Base-by-base conservation (phyloP, 2,888 invertebrate genomes). In the Trichogramma evanescens region DNA sequence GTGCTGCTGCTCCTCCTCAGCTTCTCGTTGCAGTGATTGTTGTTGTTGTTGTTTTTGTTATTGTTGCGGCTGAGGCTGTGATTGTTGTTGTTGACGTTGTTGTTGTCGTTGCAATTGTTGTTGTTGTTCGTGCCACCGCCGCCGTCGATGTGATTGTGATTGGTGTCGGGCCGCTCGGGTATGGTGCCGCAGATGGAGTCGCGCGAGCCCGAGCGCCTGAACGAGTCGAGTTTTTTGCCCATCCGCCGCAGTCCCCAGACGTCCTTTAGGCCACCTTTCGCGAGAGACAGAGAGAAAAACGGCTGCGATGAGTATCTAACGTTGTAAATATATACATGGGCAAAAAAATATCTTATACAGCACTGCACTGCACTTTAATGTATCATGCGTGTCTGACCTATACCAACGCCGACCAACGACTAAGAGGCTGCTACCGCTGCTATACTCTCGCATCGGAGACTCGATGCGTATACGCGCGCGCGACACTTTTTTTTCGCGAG, bases 201-300 rank as follows among this genome's bases (percentile, higher is more conserved):
- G 76, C 86, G 84, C 69, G 83, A 78, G 58, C 88, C 87, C 57
- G 83, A 79, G 68, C 87, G 84, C 67, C 88, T 86, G 63, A 89
- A 81, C 72, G 88, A 83, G 71, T 89, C 89, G 71, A 89, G 80
- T 76, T 89, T 89, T 69, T 86, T 87, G 66, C 89, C 88, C 88
- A 89, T 88, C 66, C 86, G 83, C 64, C 88, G 85, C 38, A 69
- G 59, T 70, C 89, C 88, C 89, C 89, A 89, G 38, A 76, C 72
- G 46, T 74, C 71, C 13, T 73, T 70, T 8, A 75, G 65, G 57
- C 76, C 72, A 69, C 70, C 66, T 26, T 26, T 26, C 3, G 26
- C 26, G 26, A 1, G 26, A 26, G 26, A 26, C 2, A 26, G 26
- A 26, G 2, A 26, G 26, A 26, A 26, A 26, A 26, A 26, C 26